Evolutionary conservation across 2,888 invertebrate species (phyloP).

Genomic region (Latrodectus hesperus): DNA sequence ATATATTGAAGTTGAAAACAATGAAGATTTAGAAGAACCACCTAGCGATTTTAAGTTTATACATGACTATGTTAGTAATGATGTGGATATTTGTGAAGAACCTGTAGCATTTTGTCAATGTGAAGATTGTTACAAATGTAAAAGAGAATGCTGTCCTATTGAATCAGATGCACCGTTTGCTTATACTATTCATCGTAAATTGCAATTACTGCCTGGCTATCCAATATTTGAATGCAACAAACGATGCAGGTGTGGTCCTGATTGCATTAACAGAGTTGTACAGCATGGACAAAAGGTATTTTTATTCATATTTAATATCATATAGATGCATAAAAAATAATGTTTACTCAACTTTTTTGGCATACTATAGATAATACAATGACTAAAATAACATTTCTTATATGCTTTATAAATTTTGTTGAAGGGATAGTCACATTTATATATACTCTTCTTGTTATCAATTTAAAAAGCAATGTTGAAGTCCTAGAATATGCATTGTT

Average conservation of each 20-base stretch:
- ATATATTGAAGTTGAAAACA: slow-evolving; percentile 84
- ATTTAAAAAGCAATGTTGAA: too few relatives aligned
- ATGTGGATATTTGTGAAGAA: slow-evolving; percentile 82
- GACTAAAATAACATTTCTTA: too few relatives aligned
- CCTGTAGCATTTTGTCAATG: slow-evolving; percentile 90
- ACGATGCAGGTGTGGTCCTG: slow-evolving; percentile 88
- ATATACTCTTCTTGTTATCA: too few relatives aligned
- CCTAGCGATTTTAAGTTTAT: slow-evolving; percentile 89
- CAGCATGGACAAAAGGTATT: slow-evolving; percentile 79
- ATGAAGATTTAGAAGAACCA: slow-evolving; percentile 86
- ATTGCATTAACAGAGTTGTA: slow-evolving; percentile 89
- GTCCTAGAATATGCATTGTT: too few relatives aligned
- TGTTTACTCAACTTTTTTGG: too few relatives aligned
- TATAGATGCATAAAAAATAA: too few relatives aligned
- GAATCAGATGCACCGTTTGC: slow-evolving; percentile 80
- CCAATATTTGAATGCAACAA: slow-evolving; percentile 90
- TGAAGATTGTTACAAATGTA: slow-evolving; percentile 75
- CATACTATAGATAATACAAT: too few relatives aligned
- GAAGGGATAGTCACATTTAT: too few relatives aligned
- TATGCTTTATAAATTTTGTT: too few relatives aligned
- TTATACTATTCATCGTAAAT: slow-evolving; percentile 80
- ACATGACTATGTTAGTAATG: slow-evolving; percentile 80
- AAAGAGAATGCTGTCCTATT: slow-evolving; percentile 80
- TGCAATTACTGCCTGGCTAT: slow-evolving; percentile 78
- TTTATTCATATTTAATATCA: too few relatives aligned